Evolutionary conservation across 2,888 invertebrate species (phyloP).

Genomic region (Sussaba pulchella): DNA sequence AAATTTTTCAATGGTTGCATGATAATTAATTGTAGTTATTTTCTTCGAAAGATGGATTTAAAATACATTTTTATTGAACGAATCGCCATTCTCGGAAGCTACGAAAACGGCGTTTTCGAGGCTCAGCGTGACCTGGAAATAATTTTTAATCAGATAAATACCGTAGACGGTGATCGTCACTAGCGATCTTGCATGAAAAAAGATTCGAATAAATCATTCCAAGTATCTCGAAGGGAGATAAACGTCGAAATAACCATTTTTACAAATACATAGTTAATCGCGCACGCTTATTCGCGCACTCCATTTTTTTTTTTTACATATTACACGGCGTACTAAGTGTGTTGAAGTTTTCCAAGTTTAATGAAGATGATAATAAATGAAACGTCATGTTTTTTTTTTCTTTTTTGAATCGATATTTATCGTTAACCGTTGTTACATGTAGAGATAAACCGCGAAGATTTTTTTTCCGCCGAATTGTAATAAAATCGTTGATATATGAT

Average conservation of each 20-base stretch:
- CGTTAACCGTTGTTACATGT: slow-evolving; percentile 64
- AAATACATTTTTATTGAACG: too few relatives aligned
- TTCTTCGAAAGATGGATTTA: too few relatives aligned
- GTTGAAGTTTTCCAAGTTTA: slow-evolving; percentile 84
- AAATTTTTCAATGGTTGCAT: too few relatives aligned
- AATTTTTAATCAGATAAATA: slow-evolving; percentile 23
- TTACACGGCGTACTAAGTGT: slow-evolving; percentile 77
- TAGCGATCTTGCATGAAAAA: slow-evolving; percentile 29
- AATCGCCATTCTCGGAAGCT: too few relatives aligned
- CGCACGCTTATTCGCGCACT: slow-evolving; percentile 67
- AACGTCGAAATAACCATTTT: slow-evolving; percentile 51
- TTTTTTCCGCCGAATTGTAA: slow-evolving; percentile 53
- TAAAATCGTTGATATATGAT: slow-evolving; percentile 36
- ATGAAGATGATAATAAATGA: slow-evolving; percentile 57
- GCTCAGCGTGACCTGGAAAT: slow-evolving; percentile 34
- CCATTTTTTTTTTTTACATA: slow-evolving; percentile 38
- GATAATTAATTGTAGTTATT: too few relatives aligned
- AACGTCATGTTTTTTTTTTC: slow-evolving; percentile 61
- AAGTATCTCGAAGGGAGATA: slow-evolving; percentile 50
- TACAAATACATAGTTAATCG: slow-evolving; percentile 51
- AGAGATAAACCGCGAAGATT: slow-evolving; percentile 46
- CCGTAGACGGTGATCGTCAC: slow-evolving; percentile 28
- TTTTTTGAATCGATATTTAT: slow-evolving; percentile 57
- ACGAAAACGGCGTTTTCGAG: not conserved
- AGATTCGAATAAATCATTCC: slow-evolving; percentile 55